Base-by-base conservation (phyloP, 2,888 invertebrate species). In the Diplolepis rosae region DNA sequence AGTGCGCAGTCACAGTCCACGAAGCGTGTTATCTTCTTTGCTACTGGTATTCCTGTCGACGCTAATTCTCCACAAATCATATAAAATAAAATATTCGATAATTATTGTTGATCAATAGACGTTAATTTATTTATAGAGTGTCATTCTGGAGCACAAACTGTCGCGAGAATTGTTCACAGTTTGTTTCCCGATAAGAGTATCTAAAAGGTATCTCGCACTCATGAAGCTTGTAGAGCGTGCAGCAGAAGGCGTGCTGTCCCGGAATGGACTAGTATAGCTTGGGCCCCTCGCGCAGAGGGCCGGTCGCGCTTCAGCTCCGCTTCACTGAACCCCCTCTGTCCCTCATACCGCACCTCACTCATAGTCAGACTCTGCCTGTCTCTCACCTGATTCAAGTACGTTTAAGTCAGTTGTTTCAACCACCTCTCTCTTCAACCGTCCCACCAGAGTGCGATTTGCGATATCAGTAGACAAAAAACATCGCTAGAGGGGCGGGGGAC, bases 221-320 rank as follows among this genome's bases (percentile, higher is more conserved):
- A 65, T 83, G 82, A 83, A 86, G 84, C 84, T 87, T 83, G 83
- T 87, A 85, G 84, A 87, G 87, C 87, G 87, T 87, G 86, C 86
- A 87, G 86, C 87, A 87, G 87, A 87, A 88, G 88, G 88, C 87
- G 88, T 87, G 88, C 88, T 87, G 87, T 88, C 87, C 86, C 85
- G 84, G 85, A 88, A 87, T 87, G 88, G 87, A 88, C 88, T 88
- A 87, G n/a, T n/a, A n/a, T n/a, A n/a, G 85, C 83, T 84, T 82
- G 85, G 87, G 87, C 86, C 87, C 85, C 87, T 83, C 81, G 83
- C 81, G 82, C 84, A 84, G 84, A 87, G 87, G 87, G 88, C 87
- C 88, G 87, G 88, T 87, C 83, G 81, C 82, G 83, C 80, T 83
- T 82, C 83, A 82, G 80, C 83, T 81, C 83, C 86, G 86, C 83